Percentiles rank a stretch among this genome's conserved stretches.
These are phyloP conservation scores for Odontocolon sp. DNA, from an alignment of 2,888 invertebrate genomes.

Conservation along the genomic window DNA sequence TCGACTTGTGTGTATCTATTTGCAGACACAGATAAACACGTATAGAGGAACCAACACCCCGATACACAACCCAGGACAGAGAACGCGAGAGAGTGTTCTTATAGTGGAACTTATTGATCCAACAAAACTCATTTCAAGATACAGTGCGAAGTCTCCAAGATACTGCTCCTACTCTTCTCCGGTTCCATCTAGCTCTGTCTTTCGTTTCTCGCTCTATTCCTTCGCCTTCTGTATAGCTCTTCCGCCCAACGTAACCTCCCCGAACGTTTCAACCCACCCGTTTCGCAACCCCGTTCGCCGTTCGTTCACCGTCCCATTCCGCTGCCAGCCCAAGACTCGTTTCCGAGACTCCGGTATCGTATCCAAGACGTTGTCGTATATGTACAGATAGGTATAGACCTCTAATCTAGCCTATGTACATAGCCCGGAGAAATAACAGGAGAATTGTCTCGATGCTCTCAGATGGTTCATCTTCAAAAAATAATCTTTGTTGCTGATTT, in stretches of 20 bases:
- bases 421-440: conserved; percentile 56
- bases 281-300: conserved; percentile 58
- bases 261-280: conserved; percentile 67
- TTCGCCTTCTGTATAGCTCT: conserved; percentile 55
- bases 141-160: conserved; percentile 81
- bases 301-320: conserved; percentile 69
- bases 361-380: conserved; percentile 72
- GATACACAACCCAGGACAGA: conserved; percentile 69
- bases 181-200: conserved; percentile 69
- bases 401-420: conserved; percentile 54
- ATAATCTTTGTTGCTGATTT: conserved; percentile 1
- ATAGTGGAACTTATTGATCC: conserved; percentile 82
- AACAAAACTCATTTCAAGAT: conserved; percentile 82
- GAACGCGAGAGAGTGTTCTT: conserved; percentile 76
- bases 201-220: conserved; percentile 47
- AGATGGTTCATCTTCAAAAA: too few species aligned
- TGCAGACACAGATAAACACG: conserved; percentile 80
- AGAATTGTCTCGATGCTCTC: conserved; percentile 28
- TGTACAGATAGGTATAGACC: conserved; percentile 10
- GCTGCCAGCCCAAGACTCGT: conserved; percentile 64
- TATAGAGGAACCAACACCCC: conserved; percentile 74
- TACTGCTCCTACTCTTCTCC: conserved; percentile 77
- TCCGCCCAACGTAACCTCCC: conserved; percentile 62
- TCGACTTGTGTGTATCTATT: conserved; percentile 77
- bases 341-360: conserved; percentile 71